Evolutionary conservation across 2,113 vertebrate species (phyloP).

Genomic region (Pseudopodoces humilis): DNA sequence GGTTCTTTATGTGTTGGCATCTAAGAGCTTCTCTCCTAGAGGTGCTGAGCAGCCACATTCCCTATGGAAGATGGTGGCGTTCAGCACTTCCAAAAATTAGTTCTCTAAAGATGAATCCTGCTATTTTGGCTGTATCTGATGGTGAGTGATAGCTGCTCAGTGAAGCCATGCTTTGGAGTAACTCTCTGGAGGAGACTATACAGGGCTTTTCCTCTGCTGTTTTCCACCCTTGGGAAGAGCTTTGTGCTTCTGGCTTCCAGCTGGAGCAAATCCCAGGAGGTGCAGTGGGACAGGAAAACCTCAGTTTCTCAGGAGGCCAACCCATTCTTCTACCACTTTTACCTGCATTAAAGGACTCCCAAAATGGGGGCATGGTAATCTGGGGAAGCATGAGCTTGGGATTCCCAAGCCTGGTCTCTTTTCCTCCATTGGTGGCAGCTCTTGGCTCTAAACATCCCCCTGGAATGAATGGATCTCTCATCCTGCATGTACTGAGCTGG

Average conservation of each 20-base stretch:
- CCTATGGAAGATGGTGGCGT: neutral
- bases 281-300: neutral
- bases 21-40: neutral
- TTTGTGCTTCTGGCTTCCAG: neutral
- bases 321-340: neutral
- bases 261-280: neutral
- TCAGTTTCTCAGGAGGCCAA: neutral
- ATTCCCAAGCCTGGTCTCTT: neutral
- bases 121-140: neutral
- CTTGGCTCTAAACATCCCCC: neutral
- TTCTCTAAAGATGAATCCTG: neutral
- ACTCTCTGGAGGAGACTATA: neutral
- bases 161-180: neutral
- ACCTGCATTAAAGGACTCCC: neutral
- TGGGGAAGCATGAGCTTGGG: neutral
- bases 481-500: neutral
- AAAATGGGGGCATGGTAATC: neutral
- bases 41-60: neutral
- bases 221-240: neutral
- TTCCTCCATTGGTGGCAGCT: rapidly evolving
- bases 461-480: neutral
- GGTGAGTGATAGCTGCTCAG: neutral
- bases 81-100: neutral
- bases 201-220: neutral
- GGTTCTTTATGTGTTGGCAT: neutral